Evolutionary conservation across 2,113 vertebrate species (phyloP).

Genomic region (Eclectus roratus): DNA sequence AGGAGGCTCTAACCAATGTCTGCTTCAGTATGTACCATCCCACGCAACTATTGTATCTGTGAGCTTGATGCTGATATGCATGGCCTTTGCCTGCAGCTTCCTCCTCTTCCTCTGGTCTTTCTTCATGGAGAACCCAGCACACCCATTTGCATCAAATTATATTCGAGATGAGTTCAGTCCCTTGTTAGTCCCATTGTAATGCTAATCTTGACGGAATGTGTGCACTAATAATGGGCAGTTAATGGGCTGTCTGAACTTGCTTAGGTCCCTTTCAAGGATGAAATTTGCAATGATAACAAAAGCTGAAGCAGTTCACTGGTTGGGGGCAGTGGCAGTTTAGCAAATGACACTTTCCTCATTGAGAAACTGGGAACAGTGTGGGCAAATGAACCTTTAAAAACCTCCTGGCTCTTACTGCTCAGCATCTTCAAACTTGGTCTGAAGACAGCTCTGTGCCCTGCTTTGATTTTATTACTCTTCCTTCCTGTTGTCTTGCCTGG

Average conservation of each 20-base stretch:
- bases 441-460: background rate
- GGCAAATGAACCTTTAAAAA: background rate
- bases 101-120: background rate
- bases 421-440: background rate
- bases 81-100: background rate
- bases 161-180: background rate
- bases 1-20: background rate
- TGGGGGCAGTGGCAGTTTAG: background rate
- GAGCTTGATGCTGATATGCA: background rate
- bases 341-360: background rate
- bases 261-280: background rate
- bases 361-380: background rate
- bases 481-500: background rate
- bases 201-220: background rate
- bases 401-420: background rate
- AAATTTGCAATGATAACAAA: background rate
- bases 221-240: background rate
- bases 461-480: background rate
- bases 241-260: background rate
- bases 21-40: background rate
- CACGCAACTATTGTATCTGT: too few species aligned
- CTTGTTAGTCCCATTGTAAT: background rate
- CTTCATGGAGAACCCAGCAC: background rate
- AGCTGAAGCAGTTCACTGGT: background rate
- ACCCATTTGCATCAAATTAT: background rate